Evolutionary conservation across 2,888 invertebrate species (phyloP).

Genomic region (Epirrhoe alternata): DNA sequence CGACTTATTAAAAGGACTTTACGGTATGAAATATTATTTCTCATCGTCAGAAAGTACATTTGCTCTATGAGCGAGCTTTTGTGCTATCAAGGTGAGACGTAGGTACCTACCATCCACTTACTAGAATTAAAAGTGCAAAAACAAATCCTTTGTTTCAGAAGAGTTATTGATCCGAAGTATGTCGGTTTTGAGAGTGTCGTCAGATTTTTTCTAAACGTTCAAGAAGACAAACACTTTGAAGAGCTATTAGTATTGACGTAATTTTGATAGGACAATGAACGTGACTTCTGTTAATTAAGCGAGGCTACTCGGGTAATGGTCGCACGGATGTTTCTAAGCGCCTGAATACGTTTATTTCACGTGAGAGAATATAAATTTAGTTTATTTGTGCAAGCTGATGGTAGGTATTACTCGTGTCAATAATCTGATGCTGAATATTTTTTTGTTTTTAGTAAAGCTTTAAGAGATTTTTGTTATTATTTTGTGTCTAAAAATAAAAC

Average conservation of each 20-base stretch:
- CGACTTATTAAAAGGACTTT: constrained; percentile 2
- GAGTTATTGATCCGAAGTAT: background rate
- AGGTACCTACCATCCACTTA: background rate
- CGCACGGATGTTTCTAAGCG: constrained; percentile 45
- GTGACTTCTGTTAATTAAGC: constrained; percentile 43
- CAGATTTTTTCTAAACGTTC: constrained; percentile 34
- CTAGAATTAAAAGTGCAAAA: background rate
- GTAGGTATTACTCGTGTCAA: background rate
- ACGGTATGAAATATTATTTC: background rate
- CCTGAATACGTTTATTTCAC: constrained; percentile 51
- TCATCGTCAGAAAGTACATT: background rate
- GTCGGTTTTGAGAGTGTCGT: constrained; percentile 33
- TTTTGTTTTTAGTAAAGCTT: background rate
- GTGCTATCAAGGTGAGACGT: background rate
- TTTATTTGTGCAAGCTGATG: constrained; percentile 3
- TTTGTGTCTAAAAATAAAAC: too few species aligned
- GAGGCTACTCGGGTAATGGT: constrained; percentile 30
- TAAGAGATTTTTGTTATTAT: background rate
- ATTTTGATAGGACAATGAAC: constrained; percentile 35
- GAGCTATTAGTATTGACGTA: constrained; percentile 30
- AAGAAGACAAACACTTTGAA: constrained; percentile 23
- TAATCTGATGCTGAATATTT: background rate
- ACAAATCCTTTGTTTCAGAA: background rate
- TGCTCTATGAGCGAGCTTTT: background rate
- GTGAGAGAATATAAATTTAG: constrained; percentile 55